Evolutionary conservation across 1,140 invertebrate species (phyloP).

Genomic region (Mizuhopecten yessoensis): DNA sequence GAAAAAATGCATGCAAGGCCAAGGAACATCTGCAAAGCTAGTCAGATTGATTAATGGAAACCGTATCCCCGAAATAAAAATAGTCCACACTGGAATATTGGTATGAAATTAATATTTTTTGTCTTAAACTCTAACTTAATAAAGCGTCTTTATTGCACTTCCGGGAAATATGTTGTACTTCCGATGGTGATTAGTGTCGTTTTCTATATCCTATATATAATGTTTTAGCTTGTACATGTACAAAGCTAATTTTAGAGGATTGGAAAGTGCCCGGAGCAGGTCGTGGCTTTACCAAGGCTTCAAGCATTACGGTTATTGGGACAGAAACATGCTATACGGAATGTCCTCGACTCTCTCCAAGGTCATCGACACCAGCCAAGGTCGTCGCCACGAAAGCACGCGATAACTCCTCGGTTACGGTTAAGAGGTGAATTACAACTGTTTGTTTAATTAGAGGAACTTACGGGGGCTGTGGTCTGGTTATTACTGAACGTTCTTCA

Average conservation of each 20-base stretch:
- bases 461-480: background rate
- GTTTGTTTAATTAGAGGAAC: background rate
- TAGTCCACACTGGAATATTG: too few species aligned
- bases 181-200: too few species aligned
- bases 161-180: too few species aligned
- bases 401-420: background rate
- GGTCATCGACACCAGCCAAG: background rate
- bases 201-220: too few species aligned
- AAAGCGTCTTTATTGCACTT: too few species aligned
- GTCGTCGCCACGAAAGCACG: background rate
- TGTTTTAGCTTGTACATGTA: background rate
- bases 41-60: background rate
- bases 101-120: too few species aligned
- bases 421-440: background rate
- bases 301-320: background rate
- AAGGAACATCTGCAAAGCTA: background rate
- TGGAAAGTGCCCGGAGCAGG: background rate
- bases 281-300: background rate
- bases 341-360: background rate
- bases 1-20: background rate
- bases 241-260: background rate
- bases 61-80: background rate
- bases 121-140: too few species aligned
- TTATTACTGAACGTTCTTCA: background rate
- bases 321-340: background rate